A percentile compares a stretch with the other conserved stretches of the same genome.
These are phyloP conservation scores for Motacilla alba DNA, from an alignment of 2,113 vertebrate genomes.

Conservation along the genomic window DNA sequence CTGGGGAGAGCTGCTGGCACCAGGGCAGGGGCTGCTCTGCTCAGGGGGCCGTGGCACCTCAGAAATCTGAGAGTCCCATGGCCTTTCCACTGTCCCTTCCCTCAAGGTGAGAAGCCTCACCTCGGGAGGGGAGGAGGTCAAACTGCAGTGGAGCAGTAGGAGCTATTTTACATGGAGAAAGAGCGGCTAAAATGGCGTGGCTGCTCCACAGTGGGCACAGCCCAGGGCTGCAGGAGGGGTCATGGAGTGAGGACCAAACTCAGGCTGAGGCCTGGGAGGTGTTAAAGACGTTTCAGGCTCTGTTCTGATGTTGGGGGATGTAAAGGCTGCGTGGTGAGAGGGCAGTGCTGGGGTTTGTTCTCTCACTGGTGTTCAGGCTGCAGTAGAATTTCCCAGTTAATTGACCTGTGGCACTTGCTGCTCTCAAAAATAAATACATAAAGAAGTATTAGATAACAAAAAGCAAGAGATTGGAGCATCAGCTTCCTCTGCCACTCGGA, in stretches of 20 bases:
- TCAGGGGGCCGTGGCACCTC: not conserved
- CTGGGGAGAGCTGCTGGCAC: not conserved
- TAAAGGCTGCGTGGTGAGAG: accelerated
- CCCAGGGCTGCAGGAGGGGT: not conserved
- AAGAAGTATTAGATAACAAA: not conserved
- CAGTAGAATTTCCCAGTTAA: not conserved
- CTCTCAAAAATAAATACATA: not conserved
- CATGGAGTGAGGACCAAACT: not conserved
- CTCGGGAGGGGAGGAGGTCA: not conserved
- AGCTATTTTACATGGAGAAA: not conserved
- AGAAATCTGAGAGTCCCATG: not conserved
- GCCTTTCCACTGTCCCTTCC: not conserved
- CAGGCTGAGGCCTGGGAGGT: not conserved
- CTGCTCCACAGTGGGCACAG: not conserved
- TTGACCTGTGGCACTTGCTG: not conserved
- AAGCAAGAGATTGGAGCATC: not conserved
- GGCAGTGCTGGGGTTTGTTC: not conserved
- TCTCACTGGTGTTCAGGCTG: not conserved
- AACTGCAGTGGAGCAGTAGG: not conserved
- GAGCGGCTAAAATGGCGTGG: not conserved
- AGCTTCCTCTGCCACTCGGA: not conserved
- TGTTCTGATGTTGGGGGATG: not conserved
- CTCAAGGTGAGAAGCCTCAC: not conserved
- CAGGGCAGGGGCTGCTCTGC: not conserved
- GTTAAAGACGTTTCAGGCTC: not conserved